These are phyloP conservation scores for Anisognathus igniventris DNA, from an alignment of 2,797 vertebrate genomes.

Conservation along the genomic window DNA sequence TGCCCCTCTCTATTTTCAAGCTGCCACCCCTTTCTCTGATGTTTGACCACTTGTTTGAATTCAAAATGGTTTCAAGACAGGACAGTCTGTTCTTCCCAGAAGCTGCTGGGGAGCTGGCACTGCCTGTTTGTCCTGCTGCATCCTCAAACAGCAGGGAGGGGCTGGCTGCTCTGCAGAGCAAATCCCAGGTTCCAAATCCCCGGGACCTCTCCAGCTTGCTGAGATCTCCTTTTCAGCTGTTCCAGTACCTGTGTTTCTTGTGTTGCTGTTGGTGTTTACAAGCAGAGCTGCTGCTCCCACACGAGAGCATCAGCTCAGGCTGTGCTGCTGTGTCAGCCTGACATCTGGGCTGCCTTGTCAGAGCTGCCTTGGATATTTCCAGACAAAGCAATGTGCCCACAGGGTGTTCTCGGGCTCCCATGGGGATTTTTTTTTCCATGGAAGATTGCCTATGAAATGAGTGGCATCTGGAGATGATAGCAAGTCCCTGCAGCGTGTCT, in stretches of 20 bases:
- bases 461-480: neutral
- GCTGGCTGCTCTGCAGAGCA: neutral
- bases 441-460: constrained; percentile 1
- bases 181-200: neutral
- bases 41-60: neutral
- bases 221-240: neutral
- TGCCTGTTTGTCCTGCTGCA: neutral
- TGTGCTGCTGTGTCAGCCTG: neutral
- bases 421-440: neutral
- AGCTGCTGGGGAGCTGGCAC: accelerated
- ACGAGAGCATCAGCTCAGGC: neutral
- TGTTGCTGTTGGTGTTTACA: neutral
- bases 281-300: neutral
- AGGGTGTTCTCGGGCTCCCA: constrained; percentile 2
- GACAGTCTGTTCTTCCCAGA: neutral
- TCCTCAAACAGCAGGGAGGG: neutral
- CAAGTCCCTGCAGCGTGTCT: neutral
- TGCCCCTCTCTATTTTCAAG: neutral
- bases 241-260: neutral
- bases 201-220: neutral
- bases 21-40: neutral
- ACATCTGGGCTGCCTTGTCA: constrained; percentile 40
- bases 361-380: constrained; percentile 31
- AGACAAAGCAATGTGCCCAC: constrained; percentile 14
- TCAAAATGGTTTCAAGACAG: neutral